Percentiles rank a stretch among this genome's conserved stretches.
Conservation (phyloP, 2,888 invertebrate species). For the Mylabris sibirica region DNA sequence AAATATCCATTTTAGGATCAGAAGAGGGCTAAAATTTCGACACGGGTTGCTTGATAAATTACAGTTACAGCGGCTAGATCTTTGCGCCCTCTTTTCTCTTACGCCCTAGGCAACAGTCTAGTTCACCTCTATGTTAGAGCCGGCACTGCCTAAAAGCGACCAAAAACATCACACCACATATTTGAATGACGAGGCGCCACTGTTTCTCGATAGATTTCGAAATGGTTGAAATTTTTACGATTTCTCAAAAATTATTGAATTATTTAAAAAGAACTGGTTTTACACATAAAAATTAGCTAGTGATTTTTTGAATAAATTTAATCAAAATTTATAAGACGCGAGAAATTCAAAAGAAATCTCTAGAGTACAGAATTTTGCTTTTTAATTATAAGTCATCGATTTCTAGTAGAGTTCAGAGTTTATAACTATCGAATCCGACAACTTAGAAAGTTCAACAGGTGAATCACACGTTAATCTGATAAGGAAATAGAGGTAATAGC, state of each 20-base stretch:
- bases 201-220: too few relatives aligned
- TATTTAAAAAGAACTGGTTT: background rate
- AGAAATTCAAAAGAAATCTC: background rate
- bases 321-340: too few relatives aligned
- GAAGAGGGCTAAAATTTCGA: too few relatives aligned
- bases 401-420: background rate
- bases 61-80: too few relatives aligned
- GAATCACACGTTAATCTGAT: background rate
- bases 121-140: too few relatives aligned
- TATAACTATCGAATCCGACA: background rate
- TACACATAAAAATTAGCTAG: background rate
- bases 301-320: constrained; percentile 4
- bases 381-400: background rate
- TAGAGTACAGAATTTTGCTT: background rate
- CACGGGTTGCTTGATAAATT: too few relatives aligned
- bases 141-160: too few relatives aligned
- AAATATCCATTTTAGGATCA: too few relatives aligned
- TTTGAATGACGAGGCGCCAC: too few relatives aligned
- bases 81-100: too few relatives aligned
- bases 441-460: background rate
- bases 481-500: background rate
- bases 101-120: too few relatives aligned
- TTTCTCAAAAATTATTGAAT: background rate
- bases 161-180: too few relatives aligned
- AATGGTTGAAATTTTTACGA: constrained; percentile 5